Base-by-base conservation (phyloP, 2,797 vertebrate genomes). In the Sebastes cheni region DNA sequence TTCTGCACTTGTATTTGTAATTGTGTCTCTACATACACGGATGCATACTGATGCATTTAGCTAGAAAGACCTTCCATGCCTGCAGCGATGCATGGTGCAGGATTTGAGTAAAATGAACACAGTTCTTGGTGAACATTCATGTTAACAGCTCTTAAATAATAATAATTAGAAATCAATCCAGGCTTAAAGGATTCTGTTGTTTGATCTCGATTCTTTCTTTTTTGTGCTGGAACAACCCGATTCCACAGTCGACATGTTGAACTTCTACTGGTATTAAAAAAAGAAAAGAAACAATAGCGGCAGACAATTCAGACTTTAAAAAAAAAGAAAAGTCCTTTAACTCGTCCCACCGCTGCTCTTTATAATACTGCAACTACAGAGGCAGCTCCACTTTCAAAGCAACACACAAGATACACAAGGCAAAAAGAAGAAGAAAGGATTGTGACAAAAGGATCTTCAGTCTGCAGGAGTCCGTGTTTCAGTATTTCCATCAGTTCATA, bases 361-460 rank as follows among this genome's bases (percentile, higher is more conserved):
- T 67, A 59, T 85, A 90, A 91, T 86, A 90, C 91, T 91, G 89
- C 67, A 71, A 78, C 92, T 87, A 91, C 70, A 82, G 64, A 80
- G 56, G 81, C 10, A 89, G 88, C 4, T 86, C 72, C 56, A 77
- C 86, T 62, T 75, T 69, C 72, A 82, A 80, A 86, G 76, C 65
- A 2, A 85, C 81, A 86, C 81, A 89, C 69, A 18, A 55, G 13
- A 77, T 22, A 80, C 66, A 89, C 34, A 62, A 77, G 85, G 67
- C 23, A 56, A 82, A 56, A 39, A n/a, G 2, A 8, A 52, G n/a
- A 70, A 60, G 25, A 50, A 36, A 34, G 30, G 6, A 9, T 8
- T 3, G 12, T 32, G 32, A 62, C 22, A 58, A 70, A 59, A 65
- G 4, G 27, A 62, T 7, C 30, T 23, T 80, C 65, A 58, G 69